Evolutionary conservation across 2,888 invertebrate genomes (phyloP).

Genomic region (Chrysodeixis includens): DNA sequence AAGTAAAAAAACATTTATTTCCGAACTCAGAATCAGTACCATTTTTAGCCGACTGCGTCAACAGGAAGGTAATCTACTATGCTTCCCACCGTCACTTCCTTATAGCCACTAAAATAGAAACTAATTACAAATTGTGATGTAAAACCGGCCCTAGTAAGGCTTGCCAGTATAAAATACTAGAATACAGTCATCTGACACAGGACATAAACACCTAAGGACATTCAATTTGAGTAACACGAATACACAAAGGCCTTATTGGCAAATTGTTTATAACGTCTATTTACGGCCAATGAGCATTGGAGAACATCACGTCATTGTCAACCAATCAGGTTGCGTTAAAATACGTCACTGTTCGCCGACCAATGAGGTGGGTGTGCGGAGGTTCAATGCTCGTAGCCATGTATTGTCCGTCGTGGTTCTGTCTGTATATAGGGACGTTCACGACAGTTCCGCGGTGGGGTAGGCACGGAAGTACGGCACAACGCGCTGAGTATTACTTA

Average conservation of each 20-base stretch:
- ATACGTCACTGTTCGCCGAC: neutral
- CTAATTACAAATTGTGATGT: slow-evolving; percentile 2
- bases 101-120: neutral
- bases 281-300: neutral
- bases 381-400: neutral
- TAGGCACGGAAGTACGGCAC: slow-evolving; percentile 49
- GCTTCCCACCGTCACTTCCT: slow-evolving; percentile 5
- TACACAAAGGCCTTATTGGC: neutral
- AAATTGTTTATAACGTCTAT: neutral
- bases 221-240: slow-evolving; percentile 6
- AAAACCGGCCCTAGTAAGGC: neutral
- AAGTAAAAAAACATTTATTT: neutral
- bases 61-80: no score
- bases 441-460: slow-evolving; percentile 36
- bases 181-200: neutral
- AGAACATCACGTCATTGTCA: neutral
- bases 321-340: neutral
- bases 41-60: neutral
- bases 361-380: neutral
- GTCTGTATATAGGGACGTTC: slow-evolving; percentile 9
- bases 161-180: neutral
- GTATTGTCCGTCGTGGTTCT: slow-evolving; percentile 26
- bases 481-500: slow-evolving; percentile 83
- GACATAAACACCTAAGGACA: neutral
- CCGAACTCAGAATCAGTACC: neutral